These are phyloP conservation scores for Pachyuromys duprasi DNA, from an alignment of 2,797 vertebrate species.

Conservation along the genomic window DNA sequence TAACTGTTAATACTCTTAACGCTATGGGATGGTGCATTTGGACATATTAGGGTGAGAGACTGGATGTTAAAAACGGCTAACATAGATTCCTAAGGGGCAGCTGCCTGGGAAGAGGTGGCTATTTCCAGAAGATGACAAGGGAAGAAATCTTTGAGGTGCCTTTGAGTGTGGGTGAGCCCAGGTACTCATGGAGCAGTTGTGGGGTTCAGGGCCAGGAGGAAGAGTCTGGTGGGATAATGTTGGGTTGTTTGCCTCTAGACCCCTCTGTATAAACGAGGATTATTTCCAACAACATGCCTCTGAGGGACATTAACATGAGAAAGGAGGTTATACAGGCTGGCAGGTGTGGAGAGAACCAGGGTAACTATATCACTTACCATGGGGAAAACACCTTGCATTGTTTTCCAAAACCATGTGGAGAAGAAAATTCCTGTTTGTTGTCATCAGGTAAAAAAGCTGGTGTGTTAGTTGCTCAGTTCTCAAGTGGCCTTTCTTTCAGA, in stretches of 20 bases:
- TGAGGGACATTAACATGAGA: not conserved
- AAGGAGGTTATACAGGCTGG: not conserved
- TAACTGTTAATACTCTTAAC: not conserved
- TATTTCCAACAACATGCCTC: not conserved
- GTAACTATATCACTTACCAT: rapidly evolving
- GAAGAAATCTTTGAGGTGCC: not conserved
- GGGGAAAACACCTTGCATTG: rapidly evolving
- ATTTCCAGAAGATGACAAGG: not conserved
- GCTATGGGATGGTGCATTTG: rapidly evolving
- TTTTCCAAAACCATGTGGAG: not conserved
- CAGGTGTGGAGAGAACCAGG: not conserved
- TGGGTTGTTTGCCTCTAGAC: not conserved
- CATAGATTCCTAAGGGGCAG: not conserved
- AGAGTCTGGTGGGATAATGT: too few relatives aligned
- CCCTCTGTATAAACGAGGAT: not conserved
- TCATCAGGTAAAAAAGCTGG: too few relatives aligned
- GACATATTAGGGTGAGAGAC: rapidly evolving
- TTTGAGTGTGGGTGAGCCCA: too few relatives aligned
- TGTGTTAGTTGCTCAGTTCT: not conserved
- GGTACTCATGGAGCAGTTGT: not conserved
- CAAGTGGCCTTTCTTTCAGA: not conserved
- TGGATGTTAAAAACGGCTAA: not conserved
- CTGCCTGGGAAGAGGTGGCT: rapidly evolving
- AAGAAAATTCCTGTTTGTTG: not conserved
- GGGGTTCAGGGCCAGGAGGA: rapidly evolving